Evolutionary conservation across 92 coral and sea anemone species (phyloP), one percentile per base, ranked within the genome.

Genomic region (Palythoa grandiflora): DNA sequence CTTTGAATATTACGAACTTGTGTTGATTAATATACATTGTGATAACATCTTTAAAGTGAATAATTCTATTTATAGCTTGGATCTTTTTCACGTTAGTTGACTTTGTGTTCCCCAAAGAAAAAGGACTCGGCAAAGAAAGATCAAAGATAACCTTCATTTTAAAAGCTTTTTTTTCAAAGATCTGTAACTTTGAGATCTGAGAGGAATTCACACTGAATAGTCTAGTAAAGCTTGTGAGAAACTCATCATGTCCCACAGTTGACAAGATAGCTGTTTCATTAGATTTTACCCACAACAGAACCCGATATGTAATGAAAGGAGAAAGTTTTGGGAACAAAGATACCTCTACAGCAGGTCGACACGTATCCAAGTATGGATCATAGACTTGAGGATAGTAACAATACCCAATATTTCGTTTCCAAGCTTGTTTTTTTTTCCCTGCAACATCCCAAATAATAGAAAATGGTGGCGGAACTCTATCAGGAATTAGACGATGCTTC

Each of bases 1-100:
- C 87, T 53, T 87, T 87, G 51, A 87, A 38, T 12, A 87, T 81
- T 47, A 87, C 75, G 38, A 90, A 71, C 11, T 21, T 73, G 36
- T 38, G 44, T 13, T 36, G 63, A 6, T 16, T 48, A 37, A 85
- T 13, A 4, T 66, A 38, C 9, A 85, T 77, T 19, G 66, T 20
- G 11, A 77, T 52, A 10, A 77, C 81, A 17, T 76, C 68, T 2
- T 48, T 35, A 28, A 77, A 77, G 47, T 77, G 81, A n/a, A 77
- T 60, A 15, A 77, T 77, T 13, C 13, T 77, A 36, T 53, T 4
- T 51, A 77, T 55, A 77, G n/a, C 40, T 16, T 48, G 16, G 10
- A 55, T 52, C 35, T 53, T 15, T 51, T 21, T 38, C 11, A 11
- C 63, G 12, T 2, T 36, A 48, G 47, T 77, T n/a, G 81, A 50